A percentile compares a stretch with the other conserved stretches of the same genome.
phyloP scores from a whole-genome alignment of 2,888 invertebrate species.

The Troides aeacus region DNA sequence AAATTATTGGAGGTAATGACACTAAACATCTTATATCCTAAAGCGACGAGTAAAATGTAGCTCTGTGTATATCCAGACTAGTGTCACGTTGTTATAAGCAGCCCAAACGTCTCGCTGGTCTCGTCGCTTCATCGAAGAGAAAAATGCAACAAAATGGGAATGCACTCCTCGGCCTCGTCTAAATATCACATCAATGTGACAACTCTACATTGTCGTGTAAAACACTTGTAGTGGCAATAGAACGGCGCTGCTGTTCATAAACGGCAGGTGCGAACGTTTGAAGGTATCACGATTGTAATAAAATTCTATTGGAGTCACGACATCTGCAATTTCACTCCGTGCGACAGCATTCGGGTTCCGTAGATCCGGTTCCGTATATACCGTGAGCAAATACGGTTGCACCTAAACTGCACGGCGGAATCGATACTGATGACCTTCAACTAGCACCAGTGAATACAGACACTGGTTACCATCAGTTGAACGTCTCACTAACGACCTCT shows the following conservation, averaged over 20 bases:
- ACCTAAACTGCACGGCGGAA: too few species aligned
- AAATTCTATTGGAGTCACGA: constrained; percentile 29
- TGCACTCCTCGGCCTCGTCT: not conserved
- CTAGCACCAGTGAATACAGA: too few species aligned
- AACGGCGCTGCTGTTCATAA: constrained; percentile 13
- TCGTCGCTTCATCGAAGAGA: too few species aligned
- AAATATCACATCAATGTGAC: not conserved
- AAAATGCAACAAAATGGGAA: not conserved
- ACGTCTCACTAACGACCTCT: too few species aligned
- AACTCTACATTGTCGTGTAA: not conserved
- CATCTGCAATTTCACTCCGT: constrained; percentile 14
- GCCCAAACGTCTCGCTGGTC: too few species aligned
- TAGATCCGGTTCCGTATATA: not conserved
- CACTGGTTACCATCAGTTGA: too few species aligned
- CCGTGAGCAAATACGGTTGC: not conserved
- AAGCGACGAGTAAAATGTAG: too few species aligned
- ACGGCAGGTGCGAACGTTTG: constrained; percentile 26
- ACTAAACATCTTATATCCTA: too few species aligned
- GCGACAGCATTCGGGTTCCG: constrained; percentile 5
- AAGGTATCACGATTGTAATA: constrained; percentile 29
- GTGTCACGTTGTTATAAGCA: too few species aligned
- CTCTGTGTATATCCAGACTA: too few species aligned
- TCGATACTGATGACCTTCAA: too few species aligned
- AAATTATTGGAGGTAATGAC: too few species aligned
- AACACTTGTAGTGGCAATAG: not conserved